These are phyloP conservation scores for Eilema caniola DNA, from an alignment of 2,888 invertebrate genomes.

Conservation along the genomic window DNA sequence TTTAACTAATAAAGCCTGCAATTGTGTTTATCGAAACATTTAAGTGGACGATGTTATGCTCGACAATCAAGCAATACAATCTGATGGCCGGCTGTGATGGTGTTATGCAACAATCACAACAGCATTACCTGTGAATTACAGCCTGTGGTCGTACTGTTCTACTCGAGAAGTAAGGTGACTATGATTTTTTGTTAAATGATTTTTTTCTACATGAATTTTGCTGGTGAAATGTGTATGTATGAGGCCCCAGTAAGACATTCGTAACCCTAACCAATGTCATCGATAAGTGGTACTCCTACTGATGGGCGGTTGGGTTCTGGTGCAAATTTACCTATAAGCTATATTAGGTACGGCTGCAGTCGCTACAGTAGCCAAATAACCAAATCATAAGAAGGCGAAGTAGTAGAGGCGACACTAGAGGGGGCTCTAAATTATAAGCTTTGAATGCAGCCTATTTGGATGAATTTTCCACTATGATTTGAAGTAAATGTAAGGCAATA, in stretches of 20 bases:
- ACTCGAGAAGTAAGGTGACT: slow-evolving; percentile 60
- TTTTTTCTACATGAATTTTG: neutral
- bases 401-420: no score
- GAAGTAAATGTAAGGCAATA: no score
- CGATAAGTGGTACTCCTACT: no score
- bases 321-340: no score
- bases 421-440: no score
- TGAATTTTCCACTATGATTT: no score
- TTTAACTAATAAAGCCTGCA: slow-evolving; percentile 7
- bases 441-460: no score
- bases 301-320: no score
- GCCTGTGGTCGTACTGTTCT: slow-evolving; percentile 61
- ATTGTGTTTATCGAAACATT: slow-evolving; percentile 20
- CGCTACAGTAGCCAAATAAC: no score
- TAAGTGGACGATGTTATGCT: slow-evolving; percentile 17
- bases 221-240: neutral
- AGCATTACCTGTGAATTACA: slow-evolving; percentile 82
- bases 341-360: neutral
- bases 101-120: slow-evolving; percentile 53
- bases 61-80: slow-evolving; percentile 19
- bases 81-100: slow-evolving; percentile 19
- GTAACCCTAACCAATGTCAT: no score
- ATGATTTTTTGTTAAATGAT: slow-evolving; percentile 28
- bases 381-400: neutral
- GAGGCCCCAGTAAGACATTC: no score